Conservation (phyloP, 2,797 vertebrate species). For the Echiichthys vipera region DNA sequence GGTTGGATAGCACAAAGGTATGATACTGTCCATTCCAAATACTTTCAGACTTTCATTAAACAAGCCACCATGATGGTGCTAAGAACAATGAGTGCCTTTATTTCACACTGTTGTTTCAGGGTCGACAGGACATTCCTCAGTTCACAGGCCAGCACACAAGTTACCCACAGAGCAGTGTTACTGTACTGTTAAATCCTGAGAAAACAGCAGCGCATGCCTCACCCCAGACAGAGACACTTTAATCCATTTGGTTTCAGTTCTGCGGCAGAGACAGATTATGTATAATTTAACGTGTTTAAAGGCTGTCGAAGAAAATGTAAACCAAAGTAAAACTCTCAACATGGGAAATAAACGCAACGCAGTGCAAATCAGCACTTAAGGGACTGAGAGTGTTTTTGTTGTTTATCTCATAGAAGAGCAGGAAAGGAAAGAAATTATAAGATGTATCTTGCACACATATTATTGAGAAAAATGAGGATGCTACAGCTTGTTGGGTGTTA, state of each 20-base stretch:
- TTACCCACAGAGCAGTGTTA: conserved; percentile 53
- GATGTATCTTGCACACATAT: conserved; percentile 23
- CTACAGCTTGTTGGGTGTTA: conserved; percentile 5
- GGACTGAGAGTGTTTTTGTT: conserved; percentile 27
- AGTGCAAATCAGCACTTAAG: conserved; percentile 38
- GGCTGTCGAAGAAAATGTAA: conserved; percentile 41
- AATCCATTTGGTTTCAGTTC: conserved; percentile 29
- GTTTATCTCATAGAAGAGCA: conserved; percentile 40
- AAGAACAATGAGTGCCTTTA: conserved; percentile 80
- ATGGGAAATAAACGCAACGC: conserved; percentile 44
- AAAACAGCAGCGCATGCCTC: conserved; percentile 23
- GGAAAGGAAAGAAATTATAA: conserved; percentile 32
- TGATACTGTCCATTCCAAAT: conserved; percentile 57
- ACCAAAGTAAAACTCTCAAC: conserved; percentile 39
- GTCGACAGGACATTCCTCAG: conserved; percentile 78
- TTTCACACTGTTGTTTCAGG: conserved; percentile 72
- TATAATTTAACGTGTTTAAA: conserved; percentile 50
- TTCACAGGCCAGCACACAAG: conserved; percentile 64
- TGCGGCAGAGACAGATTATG: conserved; percentile 34
- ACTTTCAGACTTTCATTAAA: conserved; percentile 76
- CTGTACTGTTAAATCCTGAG: conserved; percentile 60
- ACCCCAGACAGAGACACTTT: conserved; percentile 22
- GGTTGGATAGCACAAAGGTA: conserved; percentile 34
- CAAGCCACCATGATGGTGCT: conserved; percentile 42
- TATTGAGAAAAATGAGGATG: conserved; percentile 17